Percentiles rank a stretch among this genome's conserved stretches.
These are phyloP conservation scores for Epirrhoe alternata DNA, from an alignment of 2,888 invertebrate genomes.

Conservation along the genomic window DNA sequence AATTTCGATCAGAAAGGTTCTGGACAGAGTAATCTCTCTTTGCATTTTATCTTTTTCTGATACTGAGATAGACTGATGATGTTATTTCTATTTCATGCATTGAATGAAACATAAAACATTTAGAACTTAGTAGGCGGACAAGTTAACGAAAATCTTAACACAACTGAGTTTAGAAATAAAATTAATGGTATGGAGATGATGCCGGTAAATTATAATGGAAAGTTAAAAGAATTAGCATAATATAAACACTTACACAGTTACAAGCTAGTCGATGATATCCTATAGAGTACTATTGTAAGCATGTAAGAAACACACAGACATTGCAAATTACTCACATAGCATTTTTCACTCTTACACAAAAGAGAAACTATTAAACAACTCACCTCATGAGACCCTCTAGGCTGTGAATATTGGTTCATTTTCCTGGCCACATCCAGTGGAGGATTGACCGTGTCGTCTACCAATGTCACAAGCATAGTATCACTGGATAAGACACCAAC, in stretches of 20 bases:
- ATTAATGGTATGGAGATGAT: too few relatives aligned
- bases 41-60: too few relatives aligned
- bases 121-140: too few relatives aligned
- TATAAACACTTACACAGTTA: constrained; percentile 18
- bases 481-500: constrained; percentile 80
- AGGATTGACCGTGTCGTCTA: constrained; percentile 82
- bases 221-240: background rate
- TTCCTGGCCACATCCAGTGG: constrained; percentile 85
- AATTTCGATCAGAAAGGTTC: too few relatives aligned
- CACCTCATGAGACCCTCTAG: constrained; percentile 73
- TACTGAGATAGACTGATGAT: too few relatives aligned
- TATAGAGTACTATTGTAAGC: constrained; percentile 23
- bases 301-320: constrained; percentile 16
- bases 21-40: too few relatives aligned
- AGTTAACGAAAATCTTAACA: too few relatives aligned
- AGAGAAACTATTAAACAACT: constrained; percentile 32
- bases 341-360: background rate
- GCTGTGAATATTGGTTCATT: constrained; percentile 75
- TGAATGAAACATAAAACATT: too few relatives aligned
- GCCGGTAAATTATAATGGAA: too few relatives aligned
- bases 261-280: constrained; percentile 21
- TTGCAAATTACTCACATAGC: background rate
- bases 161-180: too few relatives aligned
- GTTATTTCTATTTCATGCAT: too few relatives aligned
- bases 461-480: constrained; percentile 86